phyloP scores from a whole-genome alignment of 2,888 invertebrate genomes.

The Brenthis ino region DNA sequence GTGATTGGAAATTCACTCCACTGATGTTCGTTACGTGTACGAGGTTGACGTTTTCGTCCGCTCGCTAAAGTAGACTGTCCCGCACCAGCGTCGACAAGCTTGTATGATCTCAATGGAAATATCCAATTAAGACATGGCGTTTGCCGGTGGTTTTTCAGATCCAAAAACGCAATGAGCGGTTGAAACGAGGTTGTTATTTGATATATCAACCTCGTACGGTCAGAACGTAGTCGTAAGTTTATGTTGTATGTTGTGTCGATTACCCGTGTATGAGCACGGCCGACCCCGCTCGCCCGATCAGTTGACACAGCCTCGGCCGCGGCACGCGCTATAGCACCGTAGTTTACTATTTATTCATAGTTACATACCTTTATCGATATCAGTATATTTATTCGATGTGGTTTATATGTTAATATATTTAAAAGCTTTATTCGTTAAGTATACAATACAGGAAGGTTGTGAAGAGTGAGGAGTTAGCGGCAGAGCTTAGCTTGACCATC shows the following conservation, averaged over 20 bases:
- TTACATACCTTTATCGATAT: slow-evolving; percentile 14
- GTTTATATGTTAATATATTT: slow-evolving; percentile 36
- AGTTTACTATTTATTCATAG: slow-evolving; percentile 32
- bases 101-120: slow-evolving; percentile 28
- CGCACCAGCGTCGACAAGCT: not conserved
- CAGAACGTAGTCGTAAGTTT: slow-evolving; percentile 58
- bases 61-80: not conserved
- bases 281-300: slow-evolving; percentile 43
- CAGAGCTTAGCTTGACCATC: slow-evolving; percentile 26
- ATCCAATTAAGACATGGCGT: slow-evolving; percentile 37
- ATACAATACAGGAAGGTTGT: slow-evolving; percentile 41
- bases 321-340: slow-evolving; percentile 32
- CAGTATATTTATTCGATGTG: slow-evolving; percentile 33
- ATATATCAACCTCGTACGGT: slow-evolving; percentile 45
- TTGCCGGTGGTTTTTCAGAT: slow-evolving; percentile 42
- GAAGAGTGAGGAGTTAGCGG: slow-evolving; percentile 37
- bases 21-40: not conserved
- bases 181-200: slow-evolving; percentile 40
- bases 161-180: slow-evolving; percentile 41
- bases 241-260: slow-evolving; percentile 57
- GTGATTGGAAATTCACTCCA: not conserved
- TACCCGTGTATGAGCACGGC: slow-evolving; percentile 39
- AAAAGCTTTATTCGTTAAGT: slow-evolving; percentile 42
- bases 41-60: not conserved
- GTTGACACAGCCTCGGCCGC: slow-evolving; percentile 66